Evolutionary conservation across 1,140 invertebrate species (phyloP).

Genomic region (Zaprionus capensis): DNA sequence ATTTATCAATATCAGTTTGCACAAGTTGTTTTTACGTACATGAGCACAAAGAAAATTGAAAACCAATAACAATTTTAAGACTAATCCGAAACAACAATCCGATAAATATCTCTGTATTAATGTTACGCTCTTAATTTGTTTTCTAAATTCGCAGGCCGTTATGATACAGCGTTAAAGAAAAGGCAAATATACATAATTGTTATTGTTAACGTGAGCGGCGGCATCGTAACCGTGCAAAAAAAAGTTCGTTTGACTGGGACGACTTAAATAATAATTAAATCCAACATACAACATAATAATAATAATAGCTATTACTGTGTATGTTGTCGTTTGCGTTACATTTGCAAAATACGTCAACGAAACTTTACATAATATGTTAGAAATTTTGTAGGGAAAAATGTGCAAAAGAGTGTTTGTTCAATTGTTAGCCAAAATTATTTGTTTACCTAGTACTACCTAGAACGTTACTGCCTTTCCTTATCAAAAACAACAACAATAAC

Average conservation of each 20-base stretch:
- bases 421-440: constrained; percentile 80
- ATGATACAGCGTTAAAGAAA: constrained; percentile 4
- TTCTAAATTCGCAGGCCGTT: constrained; percentile 38
- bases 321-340: constrained; percentile 40
- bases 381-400: constrained; percentile 65
- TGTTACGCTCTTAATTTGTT: constrained; percentile 3
- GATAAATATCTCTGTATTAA: neutral
- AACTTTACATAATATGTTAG: constrained; percentile 48
- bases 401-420: constrained; percentile 78
- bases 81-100: neutral
- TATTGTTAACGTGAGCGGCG: constrained; percentile 13
- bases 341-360: constrained; percentile 56
- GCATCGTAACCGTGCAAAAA: constrained; percentile 18
- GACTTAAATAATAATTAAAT: constrained; percentile 32
- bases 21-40: neutral
- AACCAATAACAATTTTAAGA: neutral
- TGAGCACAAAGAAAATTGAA: neutral
- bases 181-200: constrained; percentile 15
- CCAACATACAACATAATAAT: neutral
- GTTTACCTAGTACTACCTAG: constrained; percentile 74
- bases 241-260: constrained; percentile 48
- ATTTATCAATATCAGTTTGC: neutral
- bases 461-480: constrained; percentile 58
- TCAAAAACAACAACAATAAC: constrained; percentile 13
- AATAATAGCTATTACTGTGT: constrained; percentile 29